Evolutionary conservation across 1,140 invertebrate species (phyloP).

Genomic region (Apis florea): DNA sequence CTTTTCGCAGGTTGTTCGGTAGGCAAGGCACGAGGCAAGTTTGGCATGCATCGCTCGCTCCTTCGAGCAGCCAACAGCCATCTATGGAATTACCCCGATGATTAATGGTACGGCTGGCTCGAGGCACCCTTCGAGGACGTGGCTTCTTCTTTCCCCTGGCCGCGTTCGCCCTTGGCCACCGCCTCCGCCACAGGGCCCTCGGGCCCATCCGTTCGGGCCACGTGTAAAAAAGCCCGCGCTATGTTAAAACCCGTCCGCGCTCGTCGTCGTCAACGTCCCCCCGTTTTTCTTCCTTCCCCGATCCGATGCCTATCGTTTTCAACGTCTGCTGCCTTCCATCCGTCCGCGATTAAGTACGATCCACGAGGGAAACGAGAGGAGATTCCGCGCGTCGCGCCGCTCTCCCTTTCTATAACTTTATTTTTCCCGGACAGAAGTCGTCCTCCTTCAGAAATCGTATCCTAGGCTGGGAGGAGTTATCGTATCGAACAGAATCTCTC

Average conservation of each 20-base stretch:
- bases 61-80: conserved; percentile 73
- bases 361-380: neutral
- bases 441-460: too few relatives aligned
- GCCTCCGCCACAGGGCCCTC: conserved; percentile 30
- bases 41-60: conserved; percentile 77
- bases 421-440: neutral
- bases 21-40: conserved; percentile 70
- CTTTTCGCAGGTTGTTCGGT: conserved; percentile 61
- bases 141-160: conserved; percentile 51
- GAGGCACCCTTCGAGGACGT: conserved; percentile 61
- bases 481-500: neutral
- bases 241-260: conserved; percentile 56
- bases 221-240: conserved; percentile 71
- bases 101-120: conserved; percentile 72
- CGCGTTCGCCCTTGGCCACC: conserved; percentile 22
- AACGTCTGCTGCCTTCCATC: neutral
- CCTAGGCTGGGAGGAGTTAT: too few relatives aligned
- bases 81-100: conserved; percentile 76
- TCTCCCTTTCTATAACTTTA: neutral
- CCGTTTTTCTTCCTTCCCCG: conserved; percentile 12
- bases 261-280: conserved; percentile 1
- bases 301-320: conserved; percentile 27
- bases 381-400: conserved; percentile 1
- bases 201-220: conserved; percentile 45
- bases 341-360: neutral